A percentile compares a stretch with the other conserved stretches of the same genome.
phyloP scores from a whole-genome alignment of 2,113 vertebrate species.

The Psilopsiagon aymara region DNA sequence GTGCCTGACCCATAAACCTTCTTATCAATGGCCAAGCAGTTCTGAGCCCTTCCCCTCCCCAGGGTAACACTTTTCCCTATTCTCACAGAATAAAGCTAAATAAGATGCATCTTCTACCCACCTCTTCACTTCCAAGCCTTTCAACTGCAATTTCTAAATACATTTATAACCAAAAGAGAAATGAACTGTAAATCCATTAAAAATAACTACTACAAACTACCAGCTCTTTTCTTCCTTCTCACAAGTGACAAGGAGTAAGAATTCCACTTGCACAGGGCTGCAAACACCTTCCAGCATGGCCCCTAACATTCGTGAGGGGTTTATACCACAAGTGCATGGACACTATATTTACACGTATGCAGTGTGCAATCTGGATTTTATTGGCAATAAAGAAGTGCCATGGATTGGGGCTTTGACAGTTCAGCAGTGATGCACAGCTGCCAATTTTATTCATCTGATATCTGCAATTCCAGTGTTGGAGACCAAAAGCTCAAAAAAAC shows the following conservation, averaged over 20 bases:
- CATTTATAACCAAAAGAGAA: neutral
- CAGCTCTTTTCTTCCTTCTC: neutral
- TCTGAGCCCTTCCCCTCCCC: neutral
- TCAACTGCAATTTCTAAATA: neutral
- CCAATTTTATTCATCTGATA: conserved; percentile 2
- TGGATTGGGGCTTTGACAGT: neutral
- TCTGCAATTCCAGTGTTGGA: neutral
- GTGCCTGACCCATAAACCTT: neutral
- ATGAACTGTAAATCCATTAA: neutral
- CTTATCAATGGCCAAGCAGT: neutral
- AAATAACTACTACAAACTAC: neutral
- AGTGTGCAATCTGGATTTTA: conserved; percentile 30
- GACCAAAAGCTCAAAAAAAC: neutral
- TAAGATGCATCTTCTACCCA: neutral
- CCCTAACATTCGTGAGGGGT: neutral
- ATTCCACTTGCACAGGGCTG: neutral
- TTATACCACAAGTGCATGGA: neutral
- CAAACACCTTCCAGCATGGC: neutral
- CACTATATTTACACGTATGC: neutral
- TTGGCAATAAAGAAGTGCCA: conserved; percentile 11
- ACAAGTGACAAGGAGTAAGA: neutral
- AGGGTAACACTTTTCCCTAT: neutral
- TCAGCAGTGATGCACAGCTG: neutral
- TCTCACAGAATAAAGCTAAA: neutral
- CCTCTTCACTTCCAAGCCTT: neutral